phyloP scores from a whole-genome alignment of 2,888 invertebrate genomes.

The Hirudinaria manillensis region DNA sequence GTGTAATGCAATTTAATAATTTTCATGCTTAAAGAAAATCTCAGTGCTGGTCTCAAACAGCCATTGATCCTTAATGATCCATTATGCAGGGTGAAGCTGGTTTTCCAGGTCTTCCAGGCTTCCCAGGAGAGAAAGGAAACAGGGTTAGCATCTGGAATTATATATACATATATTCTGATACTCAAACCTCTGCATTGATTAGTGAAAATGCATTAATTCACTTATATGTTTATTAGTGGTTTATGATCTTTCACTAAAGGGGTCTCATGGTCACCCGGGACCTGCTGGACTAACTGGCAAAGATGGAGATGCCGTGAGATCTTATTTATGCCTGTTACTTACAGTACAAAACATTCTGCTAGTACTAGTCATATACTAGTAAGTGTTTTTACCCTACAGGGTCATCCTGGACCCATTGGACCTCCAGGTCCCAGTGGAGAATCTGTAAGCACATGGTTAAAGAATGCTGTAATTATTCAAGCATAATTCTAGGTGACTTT shows the following conservation, averaged over 20 bases:
- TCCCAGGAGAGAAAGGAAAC: constrained; percentile 49
- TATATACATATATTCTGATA: background rate
- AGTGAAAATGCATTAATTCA: background rate
- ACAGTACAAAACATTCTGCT: background rate
- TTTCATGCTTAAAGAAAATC: no score
- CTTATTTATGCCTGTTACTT: constrained; percentile 17
- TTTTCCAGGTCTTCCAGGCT: constrained; percentile 66
- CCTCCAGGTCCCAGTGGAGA: constrained; percentile 36
- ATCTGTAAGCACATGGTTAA: constrained; percentile 20
- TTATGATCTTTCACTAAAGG: constrained; percentile 27
- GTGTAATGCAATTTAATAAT: no score
- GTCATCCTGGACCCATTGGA: constrained; percentile 35
- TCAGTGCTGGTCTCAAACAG: no score
- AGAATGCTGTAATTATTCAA: background rate
- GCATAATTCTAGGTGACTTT: background rate
- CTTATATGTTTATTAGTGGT: background rate
- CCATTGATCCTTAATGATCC: background rate
- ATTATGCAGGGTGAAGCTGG: constrained; percentile 66
- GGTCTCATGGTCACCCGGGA: constrained; percentile 35
- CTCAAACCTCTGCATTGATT: background rate
- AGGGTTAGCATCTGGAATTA: constrained; percentile 56
- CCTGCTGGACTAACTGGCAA: constrained; percentile 36
- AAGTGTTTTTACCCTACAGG: constrained; percentile 17
- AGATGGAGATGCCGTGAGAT: constrained; percentile 36
- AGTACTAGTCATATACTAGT: no score